Conservation (phyloP, 2,888 invertebrate genomes). For the Hoplodrina ambigua region DNA sequence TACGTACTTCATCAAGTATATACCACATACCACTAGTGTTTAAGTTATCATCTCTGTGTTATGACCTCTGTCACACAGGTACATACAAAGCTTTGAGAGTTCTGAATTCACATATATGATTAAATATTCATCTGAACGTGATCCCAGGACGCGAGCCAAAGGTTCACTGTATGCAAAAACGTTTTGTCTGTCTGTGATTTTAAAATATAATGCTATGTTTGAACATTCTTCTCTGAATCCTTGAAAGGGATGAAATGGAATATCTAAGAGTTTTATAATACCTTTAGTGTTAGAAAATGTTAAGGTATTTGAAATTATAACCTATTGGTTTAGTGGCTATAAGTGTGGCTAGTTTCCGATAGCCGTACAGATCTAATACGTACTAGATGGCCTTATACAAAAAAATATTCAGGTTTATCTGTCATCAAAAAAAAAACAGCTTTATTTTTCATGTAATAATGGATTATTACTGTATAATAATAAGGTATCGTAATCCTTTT, state of each 20-base stretch:
- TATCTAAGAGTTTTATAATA: too few species aligned
- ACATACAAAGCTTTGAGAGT: conserved; percentile 31
- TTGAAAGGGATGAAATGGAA: neutral
- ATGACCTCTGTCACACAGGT: conserved; percentile 33
- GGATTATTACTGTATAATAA: neutral
- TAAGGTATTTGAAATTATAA: too few species aligned
- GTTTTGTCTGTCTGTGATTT: conserved; percentile 40
- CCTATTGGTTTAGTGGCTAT: too few species aligned
- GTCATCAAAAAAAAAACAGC: too few species aligned
- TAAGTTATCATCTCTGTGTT: conserved; percentile 19
- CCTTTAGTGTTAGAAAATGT: too few species aligned
- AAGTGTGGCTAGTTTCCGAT: neutral
- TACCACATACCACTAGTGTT: conserved; percentile 8
- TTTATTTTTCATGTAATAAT: neutral
- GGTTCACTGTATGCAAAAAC: conserved; percentile 25
- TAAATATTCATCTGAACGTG: conserved; percentile 57
- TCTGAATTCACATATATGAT: conserved; percentile 47
- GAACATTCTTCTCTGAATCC: conserved; percentile 22
- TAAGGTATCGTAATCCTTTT: neutral
- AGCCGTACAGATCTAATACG: neutral
- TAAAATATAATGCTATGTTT: conserved; percentile 24
- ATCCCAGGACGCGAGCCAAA: conserved; percentile 32
- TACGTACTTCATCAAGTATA: neutral
- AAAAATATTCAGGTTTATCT: neutral
- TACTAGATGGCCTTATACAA: neutral